Evolutionary conservation across 2,113 vertebrate genomes (phyloP).

Genomic region (Rissa tridactyla): DNA sequence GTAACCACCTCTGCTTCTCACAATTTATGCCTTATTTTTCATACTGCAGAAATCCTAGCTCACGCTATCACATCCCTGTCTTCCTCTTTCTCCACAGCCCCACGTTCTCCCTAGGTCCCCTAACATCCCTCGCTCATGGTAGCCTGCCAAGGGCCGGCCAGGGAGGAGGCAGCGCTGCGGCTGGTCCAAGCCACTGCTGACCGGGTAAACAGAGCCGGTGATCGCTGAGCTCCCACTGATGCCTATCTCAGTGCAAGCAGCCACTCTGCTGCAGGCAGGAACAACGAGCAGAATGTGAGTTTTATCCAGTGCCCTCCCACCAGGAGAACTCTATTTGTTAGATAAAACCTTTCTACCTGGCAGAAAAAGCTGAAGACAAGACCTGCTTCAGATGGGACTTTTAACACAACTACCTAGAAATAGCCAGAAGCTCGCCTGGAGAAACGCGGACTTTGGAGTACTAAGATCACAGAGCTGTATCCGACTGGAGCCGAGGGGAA

Average conservation of each 20-base stretch:
- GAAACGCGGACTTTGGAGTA: background rate
- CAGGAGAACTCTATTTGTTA: background rate
- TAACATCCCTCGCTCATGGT: background rate
- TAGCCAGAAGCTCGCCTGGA: background rate
- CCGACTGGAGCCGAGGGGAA: accelerated
- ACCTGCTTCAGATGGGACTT: background rate
- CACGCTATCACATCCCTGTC: background rate
- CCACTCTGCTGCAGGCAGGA: background rate
- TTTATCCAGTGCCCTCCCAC: background rate
- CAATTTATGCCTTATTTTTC: background rate
- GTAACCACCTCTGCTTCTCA: background rate
- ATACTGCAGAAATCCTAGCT: background rate
- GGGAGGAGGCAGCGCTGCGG: background rate
- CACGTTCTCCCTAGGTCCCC: background rate
- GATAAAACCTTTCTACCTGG: background rate
- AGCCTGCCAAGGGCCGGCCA: background rate
- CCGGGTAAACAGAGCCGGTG: background rate
- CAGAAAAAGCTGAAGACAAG: background rate
- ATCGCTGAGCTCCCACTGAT: background rate
- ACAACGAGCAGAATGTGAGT: background rate
- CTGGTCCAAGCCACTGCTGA: background rate
- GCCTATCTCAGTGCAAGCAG: background rate
- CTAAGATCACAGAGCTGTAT: background rate
- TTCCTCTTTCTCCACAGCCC: background rate
- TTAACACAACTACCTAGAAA: background rate